Conservation (phyloP, 2,113 vertebrate species). For the Calidris pygmaea region DNA sequence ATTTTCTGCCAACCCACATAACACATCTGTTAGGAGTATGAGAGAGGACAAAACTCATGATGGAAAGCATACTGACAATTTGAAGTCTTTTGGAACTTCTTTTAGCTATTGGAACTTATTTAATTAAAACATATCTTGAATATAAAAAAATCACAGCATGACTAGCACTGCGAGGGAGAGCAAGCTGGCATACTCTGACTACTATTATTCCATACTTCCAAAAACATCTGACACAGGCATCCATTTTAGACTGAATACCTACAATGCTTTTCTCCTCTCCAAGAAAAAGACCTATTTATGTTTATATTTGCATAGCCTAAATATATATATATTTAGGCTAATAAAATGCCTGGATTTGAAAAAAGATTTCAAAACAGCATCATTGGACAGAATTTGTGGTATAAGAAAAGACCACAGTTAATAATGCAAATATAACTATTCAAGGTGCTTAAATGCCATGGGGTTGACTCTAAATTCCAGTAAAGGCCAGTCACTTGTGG, state of each 20-base stretch:
- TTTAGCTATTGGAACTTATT: neutral
- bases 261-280: rapidly evolving
- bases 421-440: neutral
- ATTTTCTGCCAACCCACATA: neutral
- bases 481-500: neutral
- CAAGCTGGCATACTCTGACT: neutral
- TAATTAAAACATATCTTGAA: neutral
- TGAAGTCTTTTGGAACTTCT: neutral
- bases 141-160: neutral
- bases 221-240: neutral
- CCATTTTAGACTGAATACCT: neutral
- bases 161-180: neutral
- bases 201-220: neutral
- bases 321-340: neutral
- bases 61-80: neutral
- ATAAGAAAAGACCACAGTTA: neutral
- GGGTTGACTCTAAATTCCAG: rapidly evolving
- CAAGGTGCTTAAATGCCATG: neutral
- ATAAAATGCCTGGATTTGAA: neutral
- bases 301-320: neutral
- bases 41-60: neutral
- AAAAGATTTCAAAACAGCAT: neutral
- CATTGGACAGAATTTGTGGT: neutral
- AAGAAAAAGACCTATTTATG: neutral
- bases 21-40: neutral